These are phyloP conservation scores for Speoplatyrhinus poulsoni DNA, from an alignment of 2,113 vertebrate genomes.

Conservation along the genomic window DNA sequence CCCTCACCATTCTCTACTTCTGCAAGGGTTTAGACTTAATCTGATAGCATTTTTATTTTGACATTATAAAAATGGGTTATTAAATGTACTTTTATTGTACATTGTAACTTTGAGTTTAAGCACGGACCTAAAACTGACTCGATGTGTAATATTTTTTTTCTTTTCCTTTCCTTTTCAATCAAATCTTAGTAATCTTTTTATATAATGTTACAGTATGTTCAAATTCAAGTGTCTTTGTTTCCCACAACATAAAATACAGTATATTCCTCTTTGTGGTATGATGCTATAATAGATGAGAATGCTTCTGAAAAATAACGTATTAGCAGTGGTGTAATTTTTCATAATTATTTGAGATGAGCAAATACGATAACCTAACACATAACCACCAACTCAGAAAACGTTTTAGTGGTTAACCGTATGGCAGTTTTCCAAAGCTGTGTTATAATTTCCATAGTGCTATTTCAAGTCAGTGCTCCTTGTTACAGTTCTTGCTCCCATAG, in stretches of 20 bases:
- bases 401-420: conserved; percentile 31
- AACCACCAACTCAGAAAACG: conserved; percentile 26
- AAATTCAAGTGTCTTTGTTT: conserved; percentile 16
- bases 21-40: conserved; percentile 4
- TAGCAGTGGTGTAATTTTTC: conserved; percentile 28
- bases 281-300: conserved; percentile 10
- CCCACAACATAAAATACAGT: conserved; percentile 21
- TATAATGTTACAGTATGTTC: neutral
- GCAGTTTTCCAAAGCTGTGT: conserved; percentile 22
- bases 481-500: conserved; percentile 37
- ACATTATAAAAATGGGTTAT: neutral
- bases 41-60: neutral
- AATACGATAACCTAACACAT: conserved; percentile 34
- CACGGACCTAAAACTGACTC: conserved; percentile 40
- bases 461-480: conserved; percentile 32
- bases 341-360: neutral
- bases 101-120: conserved; percentile 45
- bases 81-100: conserved; percentile 32
- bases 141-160: conserved; percentile 10
- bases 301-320: neutral
- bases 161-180: conserved; percentile 21
- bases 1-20: conserved; percentile 15
- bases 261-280: conserved; percentile 28
- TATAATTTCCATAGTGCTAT: conserved; percentile 38
- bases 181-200: conserved; percentile 3